phyloP scores from a whole-genome alignment of 2,888 invertebrate genomes.

The Unio delphinus region DNA sequence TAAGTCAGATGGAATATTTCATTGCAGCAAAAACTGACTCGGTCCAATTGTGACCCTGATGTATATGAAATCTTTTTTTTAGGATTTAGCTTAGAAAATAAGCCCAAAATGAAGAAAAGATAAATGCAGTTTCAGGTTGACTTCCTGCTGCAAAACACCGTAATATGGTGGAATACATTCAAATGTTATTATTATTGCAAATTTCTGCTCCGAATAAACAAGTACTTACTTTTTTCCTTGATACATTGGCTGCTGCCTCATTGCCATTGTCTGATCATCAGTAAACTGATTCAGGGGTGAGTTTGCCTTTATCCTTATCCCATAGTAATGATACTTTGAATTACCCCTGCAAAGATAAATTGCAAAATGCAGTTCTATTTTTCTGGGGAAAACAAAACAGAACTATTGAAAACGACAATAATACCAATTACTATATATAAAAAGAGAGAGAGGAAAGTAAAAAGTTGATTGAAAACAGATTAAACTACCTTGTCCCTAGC shows the following conservation, averaged over 20 bases:
- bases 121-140: too few species aligned
- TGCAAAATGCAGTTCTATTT: not conserved
- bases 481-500: slow-evolving; percentile 86
- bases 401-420: not conserved
- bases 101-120: too few species aligned
- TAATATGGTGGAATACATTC: too few species aligned
- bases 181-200: too few species aligned
- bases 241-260: slow-evolving; percentile 71
- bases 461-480: not conserved
- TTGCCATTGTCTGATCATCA: slow-evolving; percentile 71
- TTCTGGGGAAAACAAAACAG: not conserved
- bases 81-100: too few species aligned
- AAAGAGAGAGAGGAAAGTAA: not conserved
- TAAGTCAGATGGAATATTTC: too few species aligned
- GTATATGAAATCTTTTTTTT: too few species aligned
- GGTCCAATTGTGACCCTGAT: too few species aligned
- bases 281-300: slow-evolving; percentile 78
- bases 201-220: too few species aligned
- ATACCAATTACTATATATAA: not conserved
- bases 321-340: slow-evolving; percentile 99
- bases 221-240: slow-evolving; percentile 69
- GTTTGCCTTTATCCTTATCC: slow-evolving; percentile 95
- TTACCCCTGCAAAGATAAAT: slow-evolving; percentile 81
- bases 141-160: too few species aligned
- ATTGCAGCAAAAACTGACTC: too few species aligned